phyloP scores from a whole-genome alignment of 2,113 vertebrate genomes.

The Verasper variegatus region DNA sequence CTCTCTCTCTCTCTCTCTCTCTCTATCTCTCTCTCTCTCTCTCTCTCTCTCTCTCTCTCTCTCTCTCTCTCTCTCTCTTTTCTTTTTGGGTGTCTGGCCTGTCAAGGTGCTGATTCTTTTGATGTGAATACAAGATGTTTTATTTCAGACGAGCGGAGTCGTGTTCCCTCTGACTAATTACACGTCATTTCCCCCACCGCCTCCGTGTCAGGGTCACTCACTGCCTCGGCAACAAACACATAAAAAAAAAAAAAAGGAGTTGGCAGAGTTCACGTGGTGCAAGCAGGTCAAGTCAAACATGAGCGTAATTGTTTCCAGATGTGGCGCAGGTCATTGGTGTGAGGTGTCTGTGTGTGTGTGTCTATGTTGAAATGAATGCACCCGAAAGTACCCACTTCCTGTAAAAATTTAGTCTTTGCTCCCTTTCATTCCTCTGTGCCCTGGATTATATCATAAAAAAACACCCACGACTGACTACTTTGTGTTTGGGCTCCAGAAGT shows the following conservation, averaged over 20 bases:
- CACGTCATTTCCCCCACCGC: conserved; percentile 86
- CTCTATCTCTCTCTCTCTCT: too few relatives aligned
- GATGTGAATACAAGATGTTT: conserved; percentile 59
- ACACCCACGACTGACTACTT: conserved; percentile 34
- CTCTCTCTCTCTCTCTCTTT: too few relatives aligned
- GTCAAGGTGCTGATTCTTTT: conserved; percentile 43
- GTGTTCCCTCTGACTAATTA: conserved; percentile 88
- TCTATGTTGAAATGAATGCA: conserved; percentile 85
- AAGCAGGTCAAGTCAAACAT: conserved; percentile 94
- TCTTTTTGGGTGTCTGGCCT: neutral
- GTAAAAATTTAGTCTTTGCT: conserved; percentile 89
- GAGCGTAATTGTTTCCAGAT: conserved; percentile 97
- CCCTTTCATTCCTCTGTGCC: conserved; percentile 87
- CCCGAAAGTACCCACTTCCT: conserved; percentile 94
- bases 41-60: too few relatives aligned
- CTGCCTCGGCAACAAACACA: conserved; percentile 86
- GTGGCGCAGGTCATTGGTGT: conserved; percentile 83
- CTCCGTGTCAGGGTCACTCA: conserved; percentile 80
- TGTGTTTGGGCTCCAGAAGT: conserved; percentile 40
- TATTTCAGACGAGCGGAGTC: conserved; percentile 67
- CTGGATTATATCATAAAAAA: conserved; percentile 89
- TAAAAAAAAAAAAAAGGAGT: conserved; percentile 77
- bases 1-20: too few relatives aligned
- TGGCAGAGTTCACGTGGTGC: conserved; percentile 91
- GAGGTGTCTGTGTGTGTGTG: conserved; percentile 66